Conservation (phyloP, 2,113 vertebrate species). For the Machaerirhynchus nigripectus region DNA sequence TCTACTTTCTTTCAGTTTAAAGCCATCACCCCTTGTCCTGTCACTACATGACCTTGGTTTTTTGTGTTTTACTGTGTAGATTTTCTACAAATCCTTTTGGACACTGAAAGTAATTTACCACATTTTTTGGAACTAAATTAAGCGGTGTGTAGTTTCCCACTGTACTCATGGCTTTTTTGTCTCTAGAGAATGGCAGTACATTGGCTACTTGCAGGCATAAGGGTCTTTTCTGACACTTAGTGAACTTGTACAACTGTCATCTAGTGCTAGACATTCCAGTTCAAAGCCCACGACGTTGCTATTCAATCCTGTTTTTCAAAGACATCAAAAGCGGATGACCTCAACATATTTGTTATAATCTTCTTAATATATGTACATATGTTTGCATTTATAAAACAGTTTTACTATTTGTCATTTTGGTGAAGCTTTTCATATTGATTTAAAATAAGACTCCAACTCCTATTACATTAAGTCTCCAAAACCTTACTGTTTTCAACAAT, state of each 20-base stretch:
- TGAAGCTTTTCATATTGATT: background rate
- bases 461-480: background rate
- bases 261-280: background rate
- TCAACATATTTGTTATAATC: background rate
- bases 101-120: background rate
- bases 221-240: background rate
- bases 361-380: background rate
- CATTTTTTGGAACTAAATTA: background rate
- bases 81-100: background rate
- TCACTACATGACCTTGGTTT: background rate
- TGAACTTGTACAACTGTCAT: background rate
- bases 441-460: background rate
- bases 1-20: background rate
- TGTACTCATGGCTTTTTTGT: background rate
- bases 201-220: background rate
- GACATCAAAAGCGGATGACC: background rate
- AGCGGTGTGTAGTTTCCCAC: background rate
- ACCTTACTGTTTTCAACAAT: background rate
- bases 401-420: background rate
- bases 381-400: background rate
- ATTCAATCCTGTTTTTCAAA: background rate
- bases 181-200: background rate
- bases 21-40: rapidly evolving
- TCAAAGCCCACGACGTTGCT: background rate
- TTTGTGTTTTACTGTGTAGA: background rate